A percentile compares a stretch with the other conserved stretches of the same genome.
Conservation (phyloP, 2,797 vertebrate genomes). For the Galago senegalensis region DNA sequence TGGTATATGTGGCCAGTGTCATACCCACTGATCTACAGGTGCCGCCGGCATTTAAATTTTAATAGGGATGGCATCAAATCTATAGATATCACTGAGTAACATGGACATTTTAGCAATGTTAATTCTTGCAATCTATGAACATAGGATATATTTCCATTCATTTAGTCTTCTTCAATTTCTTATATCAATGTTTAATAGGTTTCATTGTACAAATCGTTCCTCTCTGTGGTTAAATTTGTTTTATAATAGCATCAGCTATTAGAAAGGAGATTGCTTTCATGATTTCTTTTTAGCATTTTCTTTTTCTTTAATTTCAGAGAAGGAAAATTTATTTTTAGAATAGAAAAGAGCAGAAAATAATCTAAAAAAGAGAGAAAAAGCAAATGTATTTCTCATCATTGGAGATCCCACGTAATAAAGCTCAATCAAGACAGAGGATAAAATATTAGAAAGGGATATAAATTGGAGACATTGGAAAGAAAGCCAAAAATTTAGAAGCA, state of each 20-base stretch:
- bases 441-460: neutral
- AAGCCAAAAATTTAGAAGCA: neutral
- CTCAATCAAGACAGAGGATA: neutral
- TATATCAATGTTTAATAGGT: neutral
- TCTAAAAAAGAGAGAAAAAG: neutral
- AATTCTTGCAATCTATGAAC: neutral
- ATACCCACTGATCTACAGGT: no score
- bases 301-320: constrained; percentile 30
- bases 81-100: neutral
- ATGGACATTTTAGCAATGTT: neutral
- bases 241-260: neutral
- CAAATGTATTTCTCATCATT: constrained; percentile 5
- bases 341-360: constrained; percentile 45
- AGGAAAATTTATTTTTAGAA: neutral
- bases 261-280: neutral
- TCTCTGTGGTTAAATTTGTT: neutral
- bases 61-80: neutral
- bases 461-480: neutral
- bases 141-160: neutral
- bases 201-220: neutral
- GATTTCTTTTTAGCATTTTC: neutral
- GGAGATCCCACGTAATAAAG: neutral
- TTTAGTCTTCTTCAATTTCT: neutral
- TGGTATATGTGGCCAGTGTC: no score
- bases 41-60: neutral